Evolutionary conservation across 2,797 vertebrate genomes (phyloP), one percentile per base, ranked within the genome.

Genomic region (Ptychobarbus kaznakovi): DNA sequence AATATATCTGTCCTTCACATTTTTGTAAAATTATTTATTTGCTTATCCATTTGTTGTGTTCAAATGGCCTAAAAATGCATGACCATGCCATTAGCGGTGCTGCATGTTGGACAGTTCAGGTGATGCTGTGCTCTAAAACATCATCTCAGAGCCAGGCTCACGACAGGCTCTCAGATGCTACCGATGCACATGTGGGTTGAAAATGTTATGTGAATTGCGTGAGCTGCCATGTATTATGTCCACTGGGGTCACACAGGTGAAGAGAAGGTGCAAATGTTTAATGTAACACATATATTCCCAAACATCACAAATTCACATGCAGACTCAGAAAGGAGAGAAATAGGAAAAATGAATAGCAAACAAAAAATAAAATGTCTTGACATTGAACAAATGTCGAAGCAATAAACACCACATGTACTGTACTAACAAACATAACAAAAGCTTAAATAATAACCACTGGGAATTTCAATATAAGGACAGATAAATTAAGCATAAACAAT

Each of bases 21-120:
- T 58, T 70, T 13, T 28, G 25, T 20, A 0, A 53, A 80, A 80
- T 72, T 32, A 73, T 22, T 44, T 73, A 16, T 61, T 58, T 42
- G 56, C 11, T 25, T 42, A 56, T 58, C 38, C 44, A 72, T 76
- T 76, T 51, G 28, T 68, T 80, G 28, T 38, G 6, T 56, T 13
- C 44, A 56, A 53, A 69, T 56, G n/a, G 11, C 35, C 73, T 16
- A 4, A 49, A 76, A 83, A 56, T 28, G 22, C 28, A 35, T 51
- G 15, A 18, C 28, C 44, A 42, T 53, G 46, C 82, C 73, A 84
- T 84, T 77, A 77, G 46, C 61, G 42, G 10, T 66, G 72, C 2
- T 42, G 44, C 6, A 56, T 77, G 46, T 32, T 28, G 61, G n/a
- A 18, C n/a, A 28, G 38, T 72, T 22, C 32, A 22, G 61, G 32